Evolutionary conservation across 1,140 invertebrate species (phyloP), one percentile per base, ranked within the genome.

Genomic region (Choristoneura fumiferana): DNA sequence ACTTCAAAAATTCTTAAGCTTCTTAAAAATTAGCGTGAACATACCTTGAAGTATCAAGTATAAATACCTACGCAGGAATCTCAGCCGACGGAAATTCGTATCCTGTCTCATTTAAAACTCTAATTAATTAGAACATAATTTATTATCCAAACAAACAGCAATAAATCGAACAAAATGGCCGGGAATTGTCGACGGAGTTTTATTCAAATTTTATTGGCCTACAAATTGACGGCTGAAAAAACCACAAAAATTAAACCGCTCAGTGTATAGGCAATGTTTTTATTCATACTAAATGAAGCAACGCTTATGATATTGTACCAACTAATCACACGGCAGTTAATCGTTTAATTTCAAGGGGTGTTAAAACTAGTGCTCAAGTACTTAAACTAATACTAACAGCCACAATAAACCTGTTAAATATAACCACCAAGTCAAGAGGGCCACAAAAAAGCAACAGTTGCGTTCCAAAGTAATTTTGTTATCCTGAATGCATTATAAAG

Each of bases 401-500:
- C 37, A 39, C 13, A 39, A 39, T 39, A 39, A 14, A 39, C 10
- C 8, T 14, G 10, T 39, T 39, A 39, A n/a, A 39, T 39, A 39
- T 29, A 29, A 6, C 22, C 22, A 29, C 22, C 2, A 29, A 29
- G 22, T 29, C 2, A 29, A 29, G 22, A 2, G 22, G 2, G 2
- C 22, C 6, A 29, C 22, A 29, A 29, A 29, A 29, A 29, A 6
- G 22, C 22, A 29, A 29, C 22, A 29, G 22, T 29, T 2, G 22
- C 22, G 22, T 29, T 29, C 22, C 22, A 6, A 29, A 29, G 22
- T 29, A 29, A 29, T 29, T 29, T 29, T 62, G 60, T 73, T 65
- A 65, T 60, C 54, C 56, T 62, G 63, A 52, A 69, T 61, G 63
- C 53, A 60, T 58, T 67, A 73, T 69, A 69, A 77, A 73, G 65